A percentile compares a stretch with the other conserved stretches of the same genome.
These are phyloP conservation scores for Petrocephalus zakoni DNA, from an alignment of 2,113 vertebrate species.

Conservation along the genomic window DNA sequence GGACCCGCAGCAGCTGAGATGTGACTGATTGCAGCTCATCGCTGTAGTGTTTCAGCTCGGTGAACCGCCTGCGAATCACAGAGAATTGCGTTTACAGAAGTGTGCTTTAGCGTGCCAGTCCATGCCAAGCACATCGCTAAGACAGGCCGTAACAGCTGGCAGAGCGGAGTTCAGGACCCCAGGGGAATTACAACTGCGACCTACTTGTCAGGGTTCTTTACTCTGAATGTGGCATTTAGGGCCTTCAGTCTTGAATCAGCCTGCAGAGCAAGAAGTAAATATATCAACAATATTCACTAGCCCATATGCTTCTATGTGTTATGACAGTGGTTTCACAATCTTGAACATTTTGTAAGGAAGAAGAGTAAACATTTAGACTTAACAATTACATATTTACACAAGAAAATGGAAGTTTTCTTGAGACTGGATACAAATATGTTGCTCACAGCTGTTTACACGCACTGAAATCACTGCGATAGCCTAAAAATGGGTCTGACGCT, in stretches of 20 bases:
- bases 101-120: not conserved
- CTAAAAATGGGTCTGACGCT: not conserved
- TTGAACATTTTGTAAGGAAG: not conserved
- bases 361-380: not conserved
- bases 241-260: constrained; percentile 92
- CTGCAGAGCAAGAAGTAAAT: constrained; percentile 50
- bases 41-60: constrained; percentile 84
- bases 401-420: not conserved
- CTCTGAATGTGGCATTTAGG: constrained; percentile 93
- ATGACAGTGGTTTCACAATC: not conserved
- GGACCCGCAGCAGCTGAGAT: constrained; percentile 81
- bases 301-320: not conserved
- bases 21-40: constrained; percentile 85
- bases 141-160: not conserved
- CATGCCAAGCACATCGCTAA: not conserved
- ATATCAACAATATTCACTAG: not conserved
- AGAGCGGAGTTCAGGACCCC: not conserved
- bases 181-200: constrained; percentile 35
- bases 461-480: not conserved
- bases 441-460: not conserved
- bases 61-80: constrained; percentile 68
- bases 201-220: constrained; percentile 96
- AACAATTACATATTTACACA: not conserved
- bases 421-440: not conserved
- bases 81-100: not conserved